Conservation (phyloP, 2,113 vertebrate genomes). For the Sterrhoptilus dennistouni region DNA sequence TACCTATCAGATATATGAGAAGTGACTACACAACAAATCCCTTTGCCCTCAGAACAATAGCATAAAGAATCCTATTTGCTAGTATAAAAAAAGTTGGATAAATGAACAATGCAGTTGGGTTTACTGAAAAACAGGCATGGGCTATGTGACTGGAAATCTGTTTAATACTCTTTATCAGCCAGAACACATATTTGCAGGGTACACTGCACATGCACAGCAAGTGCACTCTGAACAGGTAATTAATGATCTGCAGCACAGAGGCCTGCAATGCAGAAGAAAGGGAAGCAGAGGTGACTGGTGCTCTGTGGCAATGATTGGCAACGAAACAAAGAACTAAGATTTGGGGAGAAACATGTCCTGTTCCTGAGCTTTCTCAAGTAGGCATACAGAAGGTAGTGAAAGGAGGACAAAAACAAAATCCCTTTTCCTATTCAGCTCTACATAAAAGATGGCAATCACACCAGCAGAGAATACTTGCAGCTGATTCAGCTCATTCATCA, state of each 20-base stretch:
- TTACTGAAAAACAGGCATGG: background rate
- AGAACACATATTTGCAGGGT: background rate
- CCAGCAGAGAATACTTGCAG: background rate
- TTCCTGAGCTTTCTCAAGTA: background rate
- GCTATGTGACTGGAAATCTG: background rate
- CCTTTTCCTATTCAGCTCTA: background rate
- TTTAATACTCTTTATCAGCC: background rate
- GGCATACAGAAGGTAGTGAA: background rate
- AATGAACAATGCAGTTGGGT: background rate
- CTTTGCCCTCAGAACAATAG: background rate
- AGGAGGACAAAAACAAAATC: background rate
- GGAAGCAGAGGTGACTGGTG: background rate
- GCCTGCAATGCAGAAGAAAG: background rate
- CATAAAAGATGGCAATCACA: background rate
- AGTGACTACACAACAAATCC: background rate
- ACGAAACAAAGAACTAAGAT: background rate
- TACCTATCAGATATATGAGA: background rate
- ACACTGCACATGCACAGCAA: background rate
- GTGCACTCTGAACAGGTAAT: background rate
- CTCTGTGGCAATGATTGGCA: background rate
- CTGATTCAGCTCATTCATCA: constrained; percentile 29
- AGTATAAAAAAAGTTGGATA: background rate
- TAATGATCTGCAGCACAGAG: background rate
- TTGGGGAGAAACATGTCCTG: background rate
- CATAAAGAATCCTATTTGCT: background rate